phyloP scores from a whole-genome alignment of 2,113 vertebrate genomes.

The Sorex fumeus region DNA sequence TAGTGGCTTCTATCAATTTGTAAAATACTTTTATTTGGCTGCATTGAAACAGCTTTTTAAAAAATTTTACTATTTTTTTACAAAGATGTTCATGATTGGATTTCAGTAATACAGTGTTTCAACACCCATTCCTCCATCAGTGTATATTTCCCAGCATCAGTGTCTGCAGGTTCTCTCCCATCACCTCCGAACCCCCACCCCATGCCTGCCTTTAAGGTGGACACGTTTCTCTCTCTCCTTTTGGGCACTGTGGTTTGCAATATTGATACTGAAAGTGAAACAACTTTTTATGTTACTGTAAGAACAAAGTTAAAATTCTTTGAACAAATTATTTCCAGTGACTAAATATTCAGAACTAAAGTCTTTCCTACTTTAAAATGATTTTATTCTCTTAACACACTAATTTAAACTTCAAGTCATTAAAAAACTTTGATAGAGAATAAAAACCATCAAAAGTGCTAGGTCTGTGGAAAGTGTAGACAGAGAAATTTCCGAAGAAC shows the following conservation, averaged over 20 bases:
- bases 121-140: no score
- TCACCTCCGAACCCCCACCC: no score
- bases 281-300: neutral
- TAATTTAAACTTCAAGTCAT: slow-evolving; percentile 27
- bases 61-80: no score
- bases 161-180: no score
- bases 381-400: slow-evolving; percentile 22
- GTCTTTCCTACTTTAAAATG: neutral
- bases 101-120: no score
- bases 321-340: slow-evolving; percentile 15
- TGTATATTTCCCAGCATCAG: no score
- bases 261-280: no score
- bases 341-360: slow-evolving; percentile 48
- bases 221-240: no score
- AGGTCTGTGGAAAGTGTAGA: slow-evolving; percentile 34
- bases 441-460: neutral
- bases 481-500: neutral
- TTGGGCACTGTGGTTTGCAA: no score
- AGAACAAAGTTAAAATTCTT: neutral
- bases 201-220: no score
- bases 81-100: no score
- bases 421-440: neutral
- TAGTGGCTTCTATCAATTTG: neutral
- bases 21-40: slow-evolving; percentile 40
- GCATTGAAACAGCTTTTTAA: neutral